These are phyloP conservation scores for Aquatica leii DNA, from an alignment of 2,888 invertebrate genomes.

Conservation along the genomic window DNA sequence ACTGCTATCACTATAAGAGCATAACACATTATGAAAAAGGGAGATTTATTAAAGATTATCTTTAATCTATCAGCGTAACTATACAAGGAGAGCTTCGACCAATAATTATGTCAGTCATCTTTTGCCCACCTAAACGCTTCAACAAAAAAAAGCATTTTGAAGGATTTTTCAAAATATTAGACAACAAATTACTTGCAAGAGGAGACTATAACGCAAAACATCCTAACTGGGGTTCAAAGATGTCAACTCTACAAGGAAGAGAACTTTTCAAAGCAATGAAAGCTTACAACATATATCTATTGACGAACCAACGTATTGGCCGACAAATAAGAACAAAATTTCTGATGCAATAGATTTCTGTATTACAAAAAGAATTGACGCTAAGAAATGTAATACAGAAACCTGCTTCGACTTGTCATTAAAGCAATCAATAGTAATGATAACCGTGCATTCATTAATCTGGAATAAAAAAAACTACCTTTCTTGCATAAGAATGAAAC, in stretches of 20 bases:
- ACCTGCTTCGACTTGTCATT: no score
- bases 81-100: constrained; percentile 21
- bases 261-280: not conserved
- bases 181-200: constrained; percentile 6
- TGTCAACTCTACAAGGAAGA: not conserved
- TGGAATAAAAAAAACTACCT: no score
- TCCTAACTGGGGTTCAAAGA: not conserved
- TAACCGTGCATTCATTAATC: no score
- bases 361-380: no score
- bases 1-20: not conserved
- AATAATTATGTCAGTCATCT: constrained; percentile 20
- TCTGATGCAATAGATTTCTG: no score
- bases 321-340: no score
- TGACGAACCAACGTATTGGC: no score
- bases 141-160: constrained; percentile 14
- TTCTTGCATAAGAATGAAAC: no score
- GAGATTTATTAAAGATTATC: not conserved
- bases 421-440: no score
- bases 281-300: no score
- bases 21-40: not conserved
- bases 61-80: not conserved
- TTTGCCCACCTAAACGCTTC: not conserved
- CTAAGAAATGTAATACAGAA: no score
- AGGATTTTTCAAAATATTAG: constrained; percentile 8
- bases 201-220: not conserved